Evolutionary conservation across 2,888 invertebrate genomes (phyloP).

Genomic region (Oxytorus armatus): DNA sequence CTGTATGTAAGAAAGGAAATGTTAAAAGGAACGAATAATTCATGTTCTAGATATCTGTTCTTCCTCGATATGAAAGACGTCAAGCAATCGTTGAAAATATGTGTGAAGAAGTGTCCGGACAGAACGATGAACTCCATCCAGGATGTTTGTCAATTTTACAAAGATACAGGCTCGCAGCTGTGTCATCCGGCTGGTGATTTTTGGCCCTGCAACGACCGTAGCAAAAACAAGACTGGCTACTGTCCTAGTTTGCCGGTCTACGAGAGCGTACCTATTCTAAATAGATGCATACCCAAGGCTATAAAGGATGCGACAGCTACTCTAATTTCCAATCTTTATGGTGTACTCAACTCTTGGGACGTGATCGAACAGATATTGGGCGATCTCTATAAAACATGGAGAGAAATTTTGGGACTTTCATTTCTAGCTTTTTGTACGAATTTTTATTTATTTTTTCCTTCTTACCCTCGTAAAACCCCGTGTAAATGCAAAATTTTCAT

Average conservation of each 20-base stretch:
- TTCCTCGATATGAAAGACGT: slow-evolving; percentile 93
- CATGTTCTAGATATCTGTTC: slow-evolving; percentile 88
- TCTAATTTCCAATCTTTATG: slow-evolving; percentile 90
- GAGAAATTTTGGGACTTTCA: slow-evolving; percentile 92
- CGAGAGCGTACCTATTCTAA: slow-evolving; percentile 91
- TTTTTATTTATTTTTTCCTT: slow-evolving; percentile 1
- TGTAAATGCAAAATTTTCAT: too few relatives aligned
- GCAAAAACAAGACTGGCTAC: slow-evolving; percentile 79
- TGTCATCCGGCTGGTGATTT: slow-evolving; percentile 86
- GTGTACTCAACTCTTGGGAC: slow-evolving; percentile 94
- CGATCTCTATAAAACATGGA: slow-evolving; percentile 95
- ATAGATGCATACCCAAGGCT: slow-evolving; percentile 94
- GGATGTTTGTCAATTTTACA: slow-evolving; percentile 91
- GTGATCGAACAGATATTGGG: slow-evolving; percentile 94
- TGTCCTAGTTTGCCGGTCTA: slow-evolving; percentile 91
- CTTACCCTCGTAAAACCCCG: not conserved
- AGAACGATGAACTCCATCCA: slow-evolving; percentile 87
- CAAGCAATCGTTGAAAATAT: slow-evolving; percentile 92
- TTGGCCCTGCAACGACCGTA: slow-evolving; percentile 77
- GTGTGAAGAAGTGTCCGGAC: slow-evolving; percentile 95
- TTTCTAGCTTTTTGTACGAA: slow-evolving; percentile 91
- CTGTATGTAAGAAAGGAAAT: not conserved
- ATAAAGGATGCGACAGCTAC: slow-evolving; percentile 88
- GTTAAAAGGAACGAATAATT: slow-evolving; percentile 33
- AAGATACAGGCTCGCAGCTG: slow-evolving; percentile 89